Evolutionary conservation across 2,797 vertebrate genomes (phyloP).

Genomic region (Bufotes viridis): DNA sequence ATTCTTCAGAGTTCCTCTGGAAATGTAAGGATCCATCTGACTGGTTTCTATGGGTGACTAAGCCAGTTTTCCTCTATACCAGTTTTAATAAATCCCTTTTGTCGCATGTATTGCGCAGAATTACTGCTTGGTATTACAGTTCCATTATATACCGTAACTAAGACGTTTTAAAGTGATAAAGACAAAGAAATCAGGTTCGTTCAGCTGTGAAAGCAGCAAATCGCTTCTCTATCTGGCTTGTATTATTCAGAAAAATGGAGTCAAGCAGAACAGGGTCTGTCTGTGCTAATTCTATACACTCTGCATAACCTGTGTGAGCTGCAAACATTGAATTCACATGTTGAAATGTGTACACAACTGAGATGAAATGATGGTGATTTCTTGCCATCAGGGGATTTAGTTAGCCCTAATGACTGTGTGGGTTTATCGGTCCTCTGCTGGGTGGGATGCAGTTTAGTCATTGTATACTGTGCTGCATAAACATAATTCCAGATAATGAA

Average conservation of each 20-base stretch:
- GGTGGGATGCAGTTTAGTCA: neutral
- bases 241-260: conserved; percentile 1
- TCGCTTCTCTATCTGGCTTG: neutral
- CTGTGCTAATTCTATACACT: neutral
- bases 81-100: no score
- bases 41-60: no score
- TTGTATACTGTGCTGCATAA: neutral
- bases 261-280: neutral
- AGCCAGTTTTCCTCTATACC: no score
- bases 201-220: neutral
- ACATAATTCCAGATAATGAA: neutral
- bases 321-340: neutral
- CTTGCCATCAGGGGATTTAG: neutral
- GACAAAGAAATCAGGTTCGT: neutral
- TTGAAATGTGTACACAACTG: conserved; percentile 5
- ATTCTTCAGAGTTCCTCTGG: no score
- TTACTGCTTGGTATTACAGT: neutral
- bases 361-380: neutral
- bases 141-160: neutral
- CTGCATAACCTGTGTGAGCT: neutral
- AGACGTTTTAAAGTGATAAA: neutral
- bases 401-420: neutral
- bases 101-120: neutral
- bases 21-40: no score
- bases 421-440: neutral